Evolutionary conservation across 2,113 vertebrate species (phyloP).

Genomic region (Ictalurus punctatus): DNA sequence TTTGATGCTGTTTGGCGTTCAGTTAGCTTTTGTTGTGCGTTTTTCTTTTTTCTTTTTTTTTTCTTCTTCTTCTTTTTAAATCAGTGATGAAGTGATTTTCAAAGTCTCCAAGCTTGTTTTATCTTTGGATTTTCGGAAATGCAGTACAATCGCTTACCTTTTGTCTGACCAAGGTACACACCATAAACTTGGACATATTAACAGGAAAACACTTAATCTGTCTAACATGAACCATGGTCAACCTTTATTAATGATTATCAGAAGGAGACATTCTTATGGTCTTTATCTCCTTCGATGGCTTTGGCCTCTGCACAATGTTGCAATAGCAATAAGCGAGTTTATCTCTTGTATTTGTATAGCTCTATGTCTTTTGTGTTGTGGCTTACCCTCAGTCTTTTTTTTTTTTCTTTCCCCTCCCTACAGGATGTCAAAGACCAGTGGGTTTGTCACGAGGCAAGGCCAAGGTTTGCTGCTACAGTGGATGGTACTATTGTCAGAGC

Average conservation of each 20-base stretch:
- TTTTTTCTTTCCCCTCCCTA: background rate
- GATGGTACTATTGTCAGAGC: slow-evolving; percentile 94
- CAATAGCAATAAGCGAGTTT: background rate
- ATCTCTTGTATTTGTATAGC: slow-evolving; percentile 4
- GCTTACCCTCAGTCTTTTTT: background rate
- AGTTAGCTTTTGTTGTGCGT: slow-evolving; percentile 59
- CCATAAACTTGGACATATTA: slow-evolving; percentile 64
- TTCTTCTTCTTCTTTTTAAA: no score
- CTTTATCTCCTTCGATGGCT: slow-evolving; percentile 24
- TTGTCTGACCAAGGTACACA: slow-evolving; percentile 24
- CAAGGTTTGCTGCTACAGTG: slow-evolving; percentile 97
- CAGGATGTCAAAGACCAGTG: slow-evolving; percentile 91
- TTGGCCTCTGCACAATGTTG: background rate
- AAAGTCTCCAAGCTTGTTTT: background rate
- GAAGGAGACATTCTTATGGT: background rate
- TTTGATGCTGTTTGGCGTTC: slow-evolving; percentile 41
- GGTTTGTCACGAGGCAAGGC: slow-evolving; percentile 89
- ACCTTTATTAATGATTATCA: slow-evolving; percentile 44
- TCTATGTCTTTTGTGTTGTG: background rate
- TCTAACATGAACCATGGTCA: background rate
- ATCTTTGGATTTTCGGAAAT: background rate
- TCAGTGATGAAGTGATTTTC: slow-evolving; percentile 21
- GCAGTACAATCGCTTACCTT: background rate
- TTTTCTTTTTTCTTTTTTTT: background rate
- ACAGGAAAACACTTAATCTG: slow-evolving; percentile 43